Evolutionary conservation across 2,113 vertebrate species (phyloP), one percentile per base, ranked within the genome.

Genomic region (Proterorhinus semilunaris): DNA sequence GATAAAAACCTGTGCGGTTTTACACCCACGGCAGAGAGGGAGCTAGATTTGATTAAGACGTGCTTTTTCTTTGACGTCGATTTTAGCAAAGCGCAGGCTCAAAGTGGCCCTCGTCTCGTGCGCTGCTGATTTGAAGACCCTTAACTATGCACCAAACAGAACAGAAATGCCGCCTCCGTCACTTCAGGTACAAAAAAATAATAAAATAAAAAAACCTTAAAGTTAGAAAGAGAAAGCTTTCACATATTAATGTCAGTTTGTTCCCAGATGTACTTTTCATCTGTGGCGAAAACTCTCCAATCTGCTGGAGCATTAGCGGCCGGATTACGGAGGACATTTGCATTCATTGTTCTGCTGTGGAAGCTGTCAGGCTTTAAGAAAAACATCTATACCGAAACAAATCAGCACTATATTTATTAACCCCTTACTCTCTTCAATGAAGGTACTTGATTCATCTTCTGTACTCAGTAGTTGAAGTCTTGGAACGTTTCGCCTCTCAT

Each of bases 11-110:
- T 67, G 52, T 61, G 65, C 8, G 78, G 57, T 73, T 82, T 85
- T 79, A 62, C 51, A 51, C 59, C 71, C 15, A 71, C 49, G 67
- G 69, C 13, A 61, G 44, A 61, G 83, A 69, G 55, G 59, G 54
- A 52, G 53, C 68, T 71, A 79, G 83, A 88, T 85, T 90, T 87
- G 75, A 82, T 91, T 85, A 81, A 77, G 65, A 74, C 47, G 64
- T 54, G 58, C 76, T 65, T 82, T 80, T 59, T 57, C 48, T 79
- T 76, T 42, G 54, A 7, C 6, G 1, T 59, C 64, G 57, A 72
- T 84, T 68, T 21, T 15, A 65, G 75, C n/a, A 69, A 69, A 67
- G 66, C 59, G 67, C 73, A 0, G 55, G 12, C 70, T 81, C 70
- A 83, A 82, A 91, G 87, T 89, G 87, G 66, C 74, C 80, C 66